Evolutionary conservation across 2,797 vertebrate species (phyloP), one percentile per base, ranked within the genome.

Genomic region (Sebastes vulpes): DNA sequence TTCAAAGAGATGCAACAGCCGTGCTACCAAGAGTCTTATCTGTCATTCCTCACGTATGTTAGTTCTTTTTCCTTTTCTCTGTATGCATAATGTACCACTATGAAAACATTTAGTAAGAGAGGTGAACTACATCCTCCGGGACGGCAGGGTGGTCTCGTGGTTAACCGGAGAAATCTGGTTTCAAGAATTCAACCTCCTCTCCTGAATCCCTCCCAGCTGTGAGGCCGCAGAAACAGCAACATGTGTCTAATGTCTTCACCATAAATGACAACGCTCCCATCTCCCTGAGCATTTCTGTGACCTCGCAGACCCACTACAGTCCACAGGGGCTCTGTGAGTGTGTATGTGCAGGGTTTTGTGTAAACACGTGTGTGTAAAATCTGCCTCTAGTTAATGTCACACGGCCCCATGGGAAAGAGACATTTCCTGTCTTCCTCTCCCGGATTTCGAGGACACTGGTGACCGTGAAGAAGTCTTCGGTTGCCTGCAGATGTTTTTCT

Each of bases 341-440:
- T 58, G 31, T 76, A 38, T 79, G 75, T 68, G 42, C 48, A 73
- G 14, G 10, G 28, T 57, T 57, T 75, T 77, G 80, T 90, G 75
- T 70, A 84, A 87, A 89, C 81, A 73, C 46, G 9, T 65, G 21
- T 18, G 48, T 81, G 72, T 75, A 65, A 78, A 82, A 75, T 77
- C 60, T 46, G 83, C 77, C 84, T 82, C 11, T 4, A 67, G 89
- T 89, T 89, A 90, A 89, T 90, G 90, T 88, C 88, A 77, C 65
- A 28, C 12, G 5, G 35, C 50, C 89, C 75, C 81, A 64, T 6
- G 89, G 86, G 91, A 90, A 46, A 79, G 69, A 76, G 50, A 23
- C 70, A 85, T 82, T 90, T 94, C 89, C 91, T 83, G 81, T 81
- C 63, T 72, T 77, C 76, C 70, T 75, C 65, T 63, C 35, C 31